These are phyloP conservation scores for Crocidura indochinensis DNA, from an alignment of 2,797 vertebrate species.

Conservation along the genomic window DNA sequence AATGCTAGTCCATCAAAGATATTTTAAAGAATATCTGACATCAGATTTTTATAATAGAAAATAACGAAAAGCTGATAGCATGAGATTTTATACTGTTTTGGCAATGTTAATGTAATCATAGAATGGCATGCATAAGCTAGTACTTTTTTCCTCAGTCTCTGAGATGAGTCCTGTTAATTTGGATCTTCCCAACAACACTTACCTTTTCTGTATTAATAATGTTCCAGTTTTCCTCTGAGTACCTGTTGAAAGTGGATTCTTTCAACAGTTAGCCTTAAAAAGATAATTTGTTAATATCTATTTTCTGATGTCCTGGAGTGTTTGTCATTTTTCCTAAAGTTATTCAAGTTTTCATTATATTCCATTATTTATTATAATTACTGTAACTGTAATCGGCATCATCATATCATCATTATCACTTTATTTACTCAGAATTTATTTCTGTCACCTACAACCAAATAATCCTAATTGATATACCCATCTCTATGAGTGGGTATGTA, in stretches of 20 bases:
- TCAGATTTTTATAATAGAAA: no score
- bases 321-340: not conserved
- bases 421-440: constrained; percentile 47
- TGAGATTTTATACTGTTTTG: constrained; percentile 8
- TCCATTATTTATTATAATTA: constrained; percentile 22
- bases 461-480: not conserved
- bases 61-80: no score
- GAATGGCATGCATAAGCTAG: not conserved
- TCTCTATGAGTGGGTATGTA: constrained; percentile 22
- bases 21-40: no score
- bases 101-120: not conserved
- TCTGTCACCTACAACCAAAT: constrained; percentile 45
- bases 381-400: not conserved
- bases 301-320: constrained; percentile 4
- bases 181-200: not conserved
- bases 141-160: not conserved
- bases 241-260: not conserved
- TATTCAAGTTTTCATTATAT: constrained; percentile 42
- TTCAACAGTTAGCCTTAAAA: not conserved
- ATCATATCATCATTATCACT: constrained; percentile 41
- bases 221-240: not conserved
- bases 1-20: no score
- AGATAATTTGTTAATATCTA: not conserved
- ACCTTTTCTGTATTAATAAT: not conserved
- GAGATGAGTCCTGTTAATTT: not conserved